Percentiles rank a stretch among this genome's conserved stretches.
Conservation (phyloP, 2,888 invertebrate genomes). For the Spodoptera picta region DNA sequence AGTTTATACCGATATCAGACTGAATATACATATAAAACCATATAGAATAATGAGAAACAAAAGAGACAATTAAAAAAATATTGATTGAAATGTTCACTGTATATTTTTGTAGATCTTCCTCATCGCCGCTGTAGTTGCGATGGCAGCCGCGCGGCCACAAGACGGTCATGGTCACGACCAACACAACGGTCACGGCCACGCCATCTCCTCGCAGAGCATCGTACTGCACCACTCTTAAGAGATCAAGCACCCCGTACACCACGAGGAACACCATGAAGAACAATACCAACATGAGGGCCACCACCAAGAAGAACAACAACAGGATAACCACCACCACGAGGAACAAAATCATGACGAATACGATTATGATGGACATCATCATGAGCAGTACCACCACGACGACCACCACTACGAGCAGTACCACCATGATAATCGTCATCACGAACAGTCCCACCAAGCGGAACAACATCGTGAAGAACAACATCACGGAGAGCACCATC, state of each 20-base stretch:
- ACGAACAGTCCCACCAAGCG: slow-evolving; percentile 4
- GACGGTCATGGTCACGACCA: slow-evolving; percentile 34
- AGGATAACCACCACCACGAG: not conserved
- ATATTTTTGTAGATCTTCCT: slow-evolving; percentile 25
- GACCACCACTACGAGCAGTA: slow-evolving; percentile 25
- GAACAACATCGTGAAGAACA: slow-evolving; percentile 14
- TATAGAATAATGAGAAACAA: no score
- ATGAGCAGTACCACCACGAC: slow-evolving; percentile 15
- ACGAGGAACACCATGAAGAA: slow-evolving; percentile 20
- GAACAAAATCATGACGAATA: slow-evolving; percentile 2
- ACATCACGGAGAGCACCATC: slow-evolving; percentile 9
- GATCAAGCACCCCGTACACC: slow-evolving; percentile 24
- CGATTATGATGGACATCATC: no score
- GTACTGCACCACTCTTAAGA: slow-evolving; percentile 60
- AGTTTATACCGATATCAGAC: no score
- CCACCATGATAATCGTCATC: not conserved
- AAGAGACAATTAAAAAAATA: no score
- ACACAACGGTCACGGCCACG: slow-evolving; percentile 40
- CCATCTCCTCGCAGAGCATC: slow-evolving; percentile 66
- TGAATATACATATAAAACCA: no score
- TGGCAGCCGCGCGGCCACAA: slow-evolving; percentile 41
- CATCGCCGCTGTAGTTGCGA: slow-evolving; percentile 20
- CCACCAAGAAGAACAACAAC: slow-evolving; percentile 11
- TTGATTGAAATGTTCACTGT: no score
- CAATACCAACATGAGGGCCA: slow-evolving; percentile 15